Base-by-base conservation (phyloP, 2,888 invertebrate species). In the Cryptophagus acutangulus region DNA sequence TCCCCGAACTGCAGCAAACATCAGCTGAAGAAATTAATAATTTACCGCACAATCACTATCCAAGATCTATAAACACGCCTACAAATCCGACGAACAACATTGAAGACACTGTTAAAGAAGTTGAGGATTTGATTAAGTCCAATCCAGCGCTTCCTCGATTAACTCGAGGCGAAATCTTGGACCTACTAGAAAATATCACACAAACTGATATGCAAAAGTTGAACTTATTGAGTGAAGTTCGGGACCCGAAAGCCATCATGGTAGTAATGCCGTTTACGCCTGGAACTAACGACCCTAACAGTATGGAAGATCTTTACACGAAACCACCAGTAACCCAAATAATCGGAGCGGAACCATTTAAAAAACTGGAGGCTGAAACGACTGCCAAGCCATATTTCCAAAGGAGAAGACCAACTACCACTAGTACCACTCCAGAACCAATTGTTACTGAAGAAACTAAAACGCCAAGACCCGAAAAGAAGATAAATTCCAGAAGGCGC, bases 181-280 rank as follows among this genome's bases (percentile, higher is more conserved):
- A 78, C 46, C 72, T 84, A 12, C 64, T 84, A 3, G 76, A 79
- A 48, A 83, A 85, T 50, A 80, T 84, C 36, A 75, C 76, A 43
- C 69, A 72, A 41, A 72, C 73, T 57, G 78, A 78, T n/a, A 10
- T 29, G 12, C 10, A 52, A 2, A 49, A 53, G 16, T 49, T 53
- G 17, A 39, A 39, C 6, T 13, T 14, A 14, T 48, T 64, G 0
- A 59, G 63, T 2, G 58, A 62, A 26, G 61, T 61, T 1, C 62
- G 71, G 30, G 63, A 66, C 17, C 66, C 74, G 24, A 70, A 73
- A 50, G 76, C 79, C 0, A 61, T 84, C 12, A 80, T 78, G 75
- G 76, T 83, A 0, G 84, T 84, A 1, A 65, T 82, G 51, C 83
- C 84, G 0, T 81, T 78, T 78, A 79, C 54, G 75, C 79, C 31